phyloP scores from a whole-genome alignment of 1,140 invertebrate species.

The Hypothenemus hampei region DNA sequence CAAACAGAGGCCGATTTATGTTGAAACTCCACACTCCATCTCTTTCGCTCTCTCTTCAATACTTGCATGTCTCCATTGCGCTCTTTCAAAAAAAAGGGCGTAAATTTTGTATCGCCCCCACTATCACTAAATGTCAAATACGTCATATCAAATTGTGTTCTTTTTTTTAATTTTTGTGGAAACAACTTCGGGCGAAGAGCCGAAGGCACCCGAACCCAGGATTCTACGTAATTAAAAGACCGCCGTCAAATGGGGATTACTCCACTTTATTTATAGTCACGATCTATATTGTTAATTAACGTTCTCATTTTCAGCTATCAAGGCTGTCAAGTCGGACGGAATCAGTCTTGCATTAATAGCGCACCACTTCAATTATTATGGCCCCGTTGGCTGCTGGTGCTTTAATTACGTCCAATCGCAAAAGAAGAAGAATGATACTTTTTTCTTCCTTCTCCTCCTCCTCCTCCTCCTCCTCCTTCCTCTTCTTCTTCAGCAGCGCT shows the following conservation, averaged over 20 bases:
- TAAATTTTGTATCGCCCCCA: too few relatives aligned
- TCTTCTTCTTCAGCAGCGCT: too few relatives aligned
- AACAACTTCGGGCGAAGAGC: too few relatives aligned
- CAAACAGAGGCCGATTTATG: conserved; percentile 33
- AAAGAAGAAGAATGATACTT: too few relatives aligned
- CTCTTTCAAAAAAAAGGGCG: too few relatives aligned
- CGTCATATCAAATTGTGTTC: too few relatives aligned
- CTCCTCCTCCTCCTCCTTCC: too few relatives aligned
- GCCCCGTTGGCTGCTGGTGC: neutral
- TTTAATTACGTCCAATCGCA: conserved; percentile 14
- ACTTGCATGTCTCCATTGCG: too few relatives aligned
- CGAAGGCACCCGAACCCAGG: neutral
- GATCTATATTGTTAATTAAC: conserved; percentile 47
- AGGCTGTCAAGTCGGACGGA: conserved; percentile 33
- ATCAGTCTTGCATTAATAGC: conserved; percentile 26
- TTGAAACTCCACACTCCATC: conserved; percentile 28
- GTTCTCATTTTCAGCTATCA: conserved; percentile 45
- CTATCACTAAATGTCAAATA: too few relatives aligned
- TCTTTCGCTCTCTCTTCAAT: too few relatives aligned
- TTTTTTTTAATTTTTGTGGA: too few relatives aligned
- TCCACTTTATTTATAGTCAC: conserved; percentile 47
- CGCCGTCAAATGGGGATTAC: conserved; percentile 41
- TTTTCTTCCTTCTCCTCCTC: too few relatives aligned
- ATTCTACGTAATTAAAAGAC: conserved; percentile 44
- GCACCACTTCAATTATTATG: conserved; percentile 17